Conservation (phyloP, 2,888 invertebrate species). For the Notodonta dromedarius region DNA sequence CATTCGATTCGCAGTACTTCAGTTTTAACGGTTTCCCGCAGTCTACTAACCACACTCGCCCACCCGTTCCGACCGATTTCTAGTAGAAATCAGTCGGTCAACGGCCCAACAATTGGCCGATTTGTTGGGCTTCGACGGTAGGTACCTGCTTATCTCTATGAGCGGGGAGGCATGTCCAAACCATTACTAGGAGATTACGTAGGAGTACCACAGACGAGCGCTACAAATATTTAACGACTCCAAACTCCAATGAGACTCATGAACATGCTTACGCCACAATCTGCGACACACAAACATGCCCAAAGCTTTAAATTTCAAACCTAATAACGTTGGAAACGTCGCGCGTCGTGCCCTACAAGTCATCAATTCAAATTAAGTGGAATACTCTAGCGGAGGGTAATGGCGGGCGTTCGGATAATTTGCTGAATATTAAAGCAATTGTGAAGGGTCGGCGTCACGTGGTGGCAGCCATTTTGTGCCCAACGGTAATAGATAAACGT, state of each 20-base stretch:
- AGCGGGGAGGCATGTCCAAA: no score
- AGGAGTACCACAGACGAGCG: no score
- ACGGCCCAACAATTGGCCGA: no score
- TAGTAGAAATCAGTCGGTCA: no score
- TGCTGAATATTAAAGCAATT: conserved; percentile 28
- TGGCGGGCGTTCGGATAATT: conserved; percentile 17
- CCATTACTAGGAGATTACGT: no score
- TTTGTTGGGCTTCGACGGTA: no score
- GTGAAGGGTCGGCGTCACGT: conserved; percentile 10
- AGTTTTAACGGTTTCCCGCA: no score
- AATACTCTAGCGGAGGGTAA: conserved; percentile 19
- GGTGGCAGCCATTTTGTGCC: conserved; percentile 4
- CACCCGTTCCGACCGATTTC: no score
- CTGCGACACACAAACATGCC: conserved; percentile 12
- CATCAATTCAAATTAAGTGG: conserved; percentile 30
- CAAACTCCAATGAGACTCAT: neutral
- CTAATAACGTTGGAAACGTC: conserved; percentile 3
- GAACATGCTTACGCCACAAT: neutral
- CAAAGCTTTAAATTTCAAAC: conserved; percentile 5
- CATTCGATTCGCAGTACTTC: no score
- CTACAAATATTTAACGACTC: no score
- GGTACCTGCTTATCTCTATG: no score
- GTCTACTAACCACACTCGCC: no score
- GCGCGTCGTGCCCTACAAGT: conserved; percentile 11
- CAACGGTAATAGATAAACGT: conserved; percentile 12